Base-by-base conservation (phyloP, 2,797 vertebrate genomes). In the Paedocypris micromegethes region DNA sequence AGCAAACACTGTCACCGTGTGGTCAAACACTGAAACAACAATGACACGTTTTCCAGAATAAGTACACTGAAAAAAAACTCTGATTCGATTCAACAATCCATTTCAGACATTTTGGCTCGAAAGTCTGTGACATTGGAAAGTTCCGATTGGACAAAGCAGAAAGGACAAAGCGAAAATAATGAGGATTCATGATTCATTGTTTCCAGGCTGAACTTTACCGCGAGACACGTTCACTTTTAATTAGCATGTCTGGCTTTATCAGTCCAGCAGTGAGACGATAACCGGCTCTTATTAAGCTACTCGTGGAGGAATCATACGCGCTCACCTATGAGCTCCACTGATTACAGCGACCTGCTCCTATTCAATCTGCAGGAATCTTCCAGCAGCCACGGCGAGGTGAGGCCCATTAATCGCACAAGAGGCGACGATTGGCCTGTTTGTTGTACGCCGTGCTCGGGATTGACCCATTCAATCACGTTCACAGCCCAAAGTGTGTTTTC, bases 1-100 rank as follows among this genome's bases (percentile, higher is more conserved):
- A 86, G 81, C 43, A 83, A 85, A 83, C 88, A 81, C 86, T 89
- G 88, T 89, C 90, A 84, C 83, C 90, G 81, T 82, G 88, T 90
- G 90, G 81, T 42, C 60, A 42, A 58, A 54, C 48, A 40, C 42
- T 42, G 8, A 50, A 45, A 68, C 5, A 72, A 49, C 58, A 56
- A 9, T 3, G 1, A 41, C 44, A 38, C 45, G 6, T 5, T 6
- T 23, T 23, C 23, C 23, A 23, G 23, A 9, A 38, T 3, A 47
- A 45, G 53, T 51, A 47, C 41, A 59, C 8, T 59, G 61, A 54
- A 74, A 56, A 63, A 41, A 44, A 3, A 38, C 56, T 58, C 9
- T 5, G 8, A 46, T 43, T 58, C 9, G 44, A 63, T 64, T 63
- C 37, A 23, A 50, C 41, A 51, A 41, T 40, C 38, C 44, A 58